Evolutionary conservation across 2,113 vertebrate genomes (phyloP).

Genomic region (Campylorhamphus procurvoides): DNA sequence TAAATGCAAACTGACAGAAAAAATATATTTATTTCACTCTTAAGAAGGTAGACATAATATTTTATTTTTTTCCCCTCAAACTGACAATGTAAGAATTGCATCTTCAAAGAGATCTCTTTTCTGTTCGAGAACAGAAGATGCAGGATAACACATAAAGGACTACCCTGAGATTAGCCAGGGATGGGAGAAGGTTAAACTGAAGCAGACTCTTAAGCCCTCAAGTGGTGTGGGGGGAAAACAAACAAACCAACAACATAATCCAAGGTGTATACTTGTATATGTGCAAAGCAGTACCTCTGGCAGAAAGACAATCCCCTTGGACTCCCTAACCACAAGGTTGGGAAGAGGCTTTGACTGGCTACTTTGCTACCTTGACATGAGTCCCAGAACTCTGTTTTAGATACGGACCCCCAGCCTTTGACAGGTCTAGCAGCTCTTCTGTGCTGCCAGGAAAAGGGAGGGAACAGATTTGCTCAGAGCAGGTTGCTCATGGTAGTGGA

Average conservation of each 20-base stretch:
- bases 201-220: not conserved
- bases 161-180: not conserved
- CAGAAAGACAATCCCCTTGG: not conserved
- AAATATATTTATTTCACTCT: not conserved
- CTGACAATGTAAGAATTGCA: not conserved
- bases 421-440: not conserved
- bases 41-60: not conserved
- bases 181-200: not conserved
- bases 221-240: not conserved
- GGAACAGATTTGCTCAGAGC: not conserved
- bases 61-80: not conserved
- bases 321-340: not conserved
- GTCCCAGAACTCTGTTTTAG: not conserved
- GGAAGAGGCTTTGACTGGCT: not conserved
- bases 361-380: not conserved
- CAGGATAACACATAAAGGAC: not conserved
- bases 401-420: not conserved
- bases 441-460: not conserved
- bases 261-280: not conserved
- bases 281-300: not conserved
- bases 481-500: not conserved
- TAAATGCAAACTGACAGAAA: not conserved
- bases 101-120: not conserved
- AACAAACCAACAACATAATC: not conserved
- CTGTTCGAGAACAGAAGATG: not conserved